Evolutionary conservation across 2,797 vertebrate genomes (phyloP).

Genomic region (Enteromius thamalakanensis): DNA sequence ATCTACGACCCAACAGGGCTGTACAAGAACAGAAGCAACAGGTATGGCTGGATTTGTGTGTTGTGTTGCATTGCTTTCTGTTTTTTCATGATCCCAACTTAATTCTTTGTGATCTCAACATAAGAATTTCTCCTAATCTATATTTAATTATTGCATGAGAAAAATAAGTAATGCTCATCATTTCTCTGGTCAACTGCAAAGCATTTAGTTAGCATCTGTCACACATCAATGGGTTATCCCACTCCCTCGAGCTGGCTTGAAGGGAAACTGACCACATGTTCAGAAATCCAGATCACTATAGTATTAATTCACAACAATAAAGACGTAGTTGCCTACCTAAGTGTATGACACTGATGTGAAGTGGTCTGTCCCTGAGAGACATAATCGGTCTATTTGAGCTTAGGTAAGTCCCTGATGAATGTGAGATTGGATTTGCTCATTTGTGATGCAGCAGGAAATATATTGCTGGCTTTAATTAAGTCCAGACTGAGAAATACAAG

Average conservation of each 20-base stretch:
- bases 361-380: not conserved
- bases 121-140: not conserved
- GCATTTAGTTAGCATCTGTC: not conserved
- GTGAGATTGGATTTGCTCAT: not conserved
- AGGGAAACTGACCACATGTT: not conserved
- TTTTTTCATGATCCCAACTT: not conserved
- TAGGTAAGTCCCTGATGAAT: not conserved
- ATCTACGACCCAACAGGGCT: slow-evolving; percentile 84
- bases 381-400: not conserved
- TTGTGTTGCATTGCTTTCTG: not conserved
- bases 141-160: not conserved
- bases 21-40: slow-evolving; percentile 93
- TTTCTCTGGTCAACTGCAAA: slow-evolving; percentile 7
- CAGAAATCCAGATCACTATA: not conserved
- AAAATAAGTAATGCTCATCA: not conserved
- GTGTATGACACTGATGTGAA: not conserved
- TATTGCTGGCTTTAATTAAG: not conserved
- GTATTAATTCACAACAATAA: not conserved
- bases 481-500: not conserved
- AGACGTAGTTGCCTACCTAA: not conserved
- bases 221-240: not conserved
- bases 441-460: not conserved
- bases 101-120: not conserved
- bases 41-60: slow-evolving; percentile 74
- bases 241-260: not conserved